Evolutionary conservation across 2,888 invertebrate species (phyloP).

Genomic region (Bruchidius siliquastri): DNA sequence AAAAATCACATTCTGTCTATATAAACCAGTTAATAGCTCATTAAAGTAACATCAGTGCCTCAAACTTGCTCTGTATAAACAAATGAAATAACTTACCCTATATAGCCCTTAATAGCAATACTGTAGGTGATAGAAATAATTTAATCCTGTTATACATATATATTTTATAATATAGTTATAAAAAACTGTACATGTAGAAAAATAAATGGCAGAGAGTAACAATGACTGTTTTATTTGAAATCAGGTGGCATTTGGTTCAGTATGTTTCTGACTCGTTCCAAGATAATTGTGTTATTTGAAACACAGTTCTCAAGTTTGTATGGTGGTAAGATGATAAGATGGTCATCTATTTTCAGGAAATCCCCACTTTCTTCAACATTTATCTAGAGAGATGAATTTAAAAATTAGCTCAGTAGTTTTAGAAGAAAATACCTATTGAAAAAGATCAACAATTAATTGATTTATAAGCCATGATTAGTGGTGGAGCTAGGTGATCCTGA

Average conservation of each 20-base stretch:
- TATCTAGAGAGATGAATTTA: constrained; percentile 20
- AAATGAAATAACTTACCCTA: background rate
- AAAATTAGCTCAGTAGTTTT: too few relatives aligned
- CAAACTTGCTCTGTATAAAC: background rate
- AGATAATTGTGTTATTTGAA: constrained; percentile 42
- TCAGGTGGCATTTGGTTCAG: constrained; percentile 39
- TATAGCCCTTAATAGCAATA: background rate
- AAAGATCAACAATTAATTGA: too few relatives aligned
- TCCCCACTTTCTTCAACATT: constrained; percentile 39
- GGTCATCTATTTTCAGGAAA: constrained; percentile 39
- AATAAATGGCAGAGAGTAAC: background rate
- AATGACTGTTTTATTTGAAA: constrained; percentile 10
- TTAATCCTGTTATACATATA: background rate
- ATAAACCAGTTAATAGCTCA: background rate
- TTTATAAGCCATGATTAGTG: too few relatives aligned
- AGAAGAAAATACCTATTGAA: too few relatives aligned
- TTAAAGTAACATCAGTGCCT: background rate
- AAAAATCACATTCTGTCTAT: too few relatives aligned
- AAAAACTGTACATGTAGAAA: background rate
- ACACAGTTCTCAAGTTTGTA: constrained; percentile 42
- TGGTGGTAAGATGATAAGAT: constrained; percentile 42
- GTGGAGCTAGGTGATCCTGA: too few relatives aligned
- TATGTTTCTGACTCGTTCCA: constrained; percentile 41
- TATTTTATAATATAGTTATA: background rate
- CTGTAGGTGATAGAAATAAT: background rate